Evolutionary conservation across 2,797 vertebrate genomes (phyloP).

Genomic region (Sarcoramphus papa): DNA sequence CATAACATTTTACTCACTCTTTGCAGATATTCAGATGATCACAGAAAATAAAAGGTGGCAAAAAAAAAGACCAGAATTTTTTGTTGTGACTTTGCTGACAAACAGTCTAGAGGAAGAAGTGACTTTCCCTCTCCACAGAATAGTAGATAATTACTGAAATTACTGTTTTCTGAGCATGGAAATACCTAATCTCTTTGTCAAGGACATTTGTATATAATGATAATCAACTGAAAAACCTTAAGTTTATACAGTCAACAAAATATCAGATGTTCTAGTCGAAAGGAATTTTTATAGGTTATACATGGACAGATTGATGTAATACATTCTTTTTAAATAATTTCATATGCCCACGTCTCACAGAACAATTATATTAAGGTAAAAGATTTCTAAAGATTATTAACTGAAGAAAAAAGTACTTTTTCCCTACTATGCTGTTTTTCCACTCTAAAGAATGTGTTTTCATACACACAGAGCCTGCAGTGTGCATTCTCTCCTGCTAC

Average conservation of each 20-base stretch:
- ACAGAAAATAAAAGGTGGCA: neutral
- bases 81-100: neutral
- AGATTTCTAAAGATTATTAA: neutral
- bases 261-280: neutral
- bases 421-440: fast-evolving
- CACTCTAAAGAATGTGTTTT: neutral
- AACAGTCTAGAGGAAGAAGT: neutral
- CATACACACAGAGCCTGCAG: neutral
- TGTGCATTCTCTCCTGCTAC: neutral
- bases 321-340: neutral
- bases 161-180: neutral
- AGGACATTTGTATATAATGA: neutral
- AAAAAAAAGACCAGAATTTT: neutral
- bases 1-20: neutral
- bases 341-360: fast-evolving
- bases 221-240: neutral
- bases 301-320: neutral
- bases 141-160: neutral
- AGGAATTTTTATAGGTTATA: neutral
- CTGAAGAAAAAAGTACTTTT: neutral
- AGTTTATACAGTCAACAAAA: neutral
- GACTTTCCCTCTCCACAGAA: neutral
- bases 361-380: neutral
- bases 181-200: neutral
- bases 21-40: neutral